These are phyloP conservation scores for Peromyscus polionotus DNA, from an alignment of 2,113 vertebrate species.

Conservation along the genomic window DNA sequence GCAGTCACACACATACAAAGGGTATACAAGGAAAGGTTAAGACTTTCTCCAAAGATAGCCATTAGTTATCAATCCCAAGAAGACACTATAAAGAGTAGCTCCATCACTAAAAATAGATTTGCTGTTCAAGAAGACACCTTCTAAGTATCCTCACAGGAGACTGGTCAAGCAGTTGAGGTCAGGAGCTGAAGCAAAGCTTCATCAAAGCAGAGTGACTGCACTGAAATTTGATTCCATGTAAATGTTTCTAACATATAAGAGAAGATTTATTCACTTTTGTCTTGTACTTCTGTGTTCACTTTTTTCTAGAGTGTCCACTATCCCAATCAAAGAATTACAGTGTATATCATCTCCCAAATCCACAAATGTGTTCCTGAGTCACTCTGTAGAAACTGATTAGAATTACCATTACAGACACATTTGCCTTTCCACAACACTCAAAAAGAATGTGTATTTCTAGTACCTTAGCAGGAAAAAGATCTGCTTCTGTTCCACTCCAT, in stretches of 20 bases:
- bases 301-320: constrained; percentile 84
- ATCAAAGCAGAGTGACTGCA: constrained; percentile 92
- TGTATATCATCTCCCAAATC: constrained; percentile 79
- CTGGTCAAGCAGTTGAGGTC: constrained; percentile 91
- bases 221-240: constrained; percentile 91
- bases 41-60: constrained; percentile 95
- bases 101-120: constrained; percentile 99
- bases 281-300: constrained; percentile 89
- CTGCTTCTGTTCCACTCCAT: constrained; percentile 87
- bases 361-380: constrained; percentile 83
- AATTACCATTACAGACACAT: constrained; percentile 85
- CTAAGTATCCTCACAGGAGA: constrained; percentile 92
- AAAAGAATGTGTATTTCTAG: constrained; percentile 86
- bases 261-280: constrained; percentile 91
- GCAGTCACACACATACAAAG: constrained; percentile 97
- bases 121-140: constrained; percentile 93
- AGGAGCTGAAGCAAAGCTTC: constrained; percentile 95
- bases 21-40: constrained; percentile 98
- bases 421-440: constrained; percentile 86
- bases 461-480: constrained; percentile 84
- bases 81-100: constrained; percentile 98
- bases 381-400: constrained; percentile 88
- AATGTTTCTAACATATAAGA: constrained; percentile 91
- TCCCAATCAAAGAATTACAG: constrained; percentile 87
- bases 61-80: constrained; percentile 98